phyloP scores from a whole-genome alignment of 2,888 invertebrate species.

The Drosophila ezoana region DNA sequence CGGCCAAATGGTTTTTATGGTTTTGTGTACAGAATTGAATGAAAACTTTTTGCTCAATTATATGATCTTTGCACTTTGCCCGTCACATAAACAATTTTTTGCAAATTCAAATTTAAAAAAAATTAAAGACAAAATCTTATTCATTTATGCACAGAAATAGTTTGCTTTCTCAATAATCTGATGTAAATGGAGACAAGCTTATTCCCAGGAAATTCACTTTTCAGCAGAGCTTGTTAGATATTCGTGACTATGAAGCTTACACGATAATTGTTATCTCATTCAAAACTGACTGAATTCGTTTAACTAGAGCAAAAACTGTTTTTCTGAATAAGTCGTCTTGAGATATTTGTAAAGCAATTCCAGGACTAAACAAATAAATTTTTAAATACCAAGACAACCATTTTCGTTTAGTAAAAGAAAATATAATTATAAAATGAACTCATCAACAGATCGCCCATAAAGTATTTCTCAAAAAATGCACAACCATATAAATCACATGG shows the following conservation, averaged over 20 bases:
- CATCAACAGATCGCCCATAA: background rate
- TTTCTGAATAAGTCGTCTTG: no score
- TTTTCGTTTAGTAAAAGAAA: no score
- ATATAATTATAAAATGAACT: background rate
- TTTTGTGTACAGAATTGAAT: background rate
- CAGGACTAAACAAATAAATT: no score
- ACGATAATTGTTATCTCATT: no score
- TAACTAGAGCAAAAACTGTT: no score
- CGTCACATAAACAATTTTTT: background rate
- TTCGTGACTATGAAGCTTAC: no score
- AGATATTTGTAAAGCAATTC: no score
- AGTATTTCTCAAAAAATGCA: background rate
- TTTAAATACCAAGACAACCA: no score
- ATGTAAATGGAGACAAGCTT: background rate
- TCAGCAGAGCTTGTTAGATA: background rate
- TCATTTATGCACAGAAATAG: background rate
- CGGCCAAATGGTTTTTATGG: slow-evolving; percentile 4
- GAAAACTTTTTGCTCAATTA: slow-evolving; percentile 1
- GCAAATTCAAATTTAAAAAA: background rate
- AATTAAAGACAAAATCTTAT: no score
- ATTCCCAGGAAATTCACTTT: background rate
- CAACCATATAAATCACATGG: background rate
- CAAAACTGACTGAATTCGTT: no score
- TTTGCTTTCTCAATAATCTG: background rate
- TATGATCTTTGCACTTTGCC: slow-evolving; percentile 4